Percentiles rank a stretch among this genome's conserved stretches.
These are phyloP conservation scores for Drosophila seguyi DNA, from an alignment of 1,140 invertebrate genomes.

Conservation along the genomic window DNA sequence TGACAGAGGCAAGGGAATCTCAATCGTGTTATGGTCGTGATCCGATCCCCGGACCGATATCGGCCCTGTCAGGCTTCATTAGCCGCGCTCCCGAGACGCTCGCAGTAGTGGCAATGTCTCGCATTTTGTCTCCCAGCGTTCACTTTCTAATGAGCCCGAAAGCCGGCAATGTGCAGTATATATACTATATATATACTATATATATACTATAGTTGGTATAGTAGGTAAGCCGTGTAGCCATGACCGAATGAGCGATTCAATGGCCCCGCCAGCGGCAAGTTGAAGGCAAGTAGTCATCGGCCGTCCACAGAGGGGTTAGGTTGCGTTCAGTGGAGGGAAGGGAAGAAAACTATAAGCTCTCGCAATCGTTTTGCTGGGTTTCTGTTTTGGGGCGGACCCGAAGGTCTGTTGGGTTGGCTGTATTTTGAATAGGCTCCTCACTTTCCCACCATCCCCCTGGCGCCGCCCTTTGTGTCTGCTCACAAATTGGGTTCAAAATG, in stretches of 20 bases:
- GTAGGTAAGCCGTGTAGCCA: conserved; percentile 58
- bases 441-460: conserved; percentile 14
- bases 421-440: conserved; percentile 21
- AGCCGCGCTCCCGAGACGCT: conserved; percentile 33
- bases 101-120: conserved; percentile 38
- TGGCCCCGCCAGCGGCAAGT: conserved; percentile 72
- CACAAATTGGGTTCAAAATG: conserved; percentile 78
- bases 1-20: conserved; percentile 56
- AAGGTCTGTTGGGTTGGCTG: conserved; percentile 59
- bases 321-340: not conserved
- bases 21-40: conserved; percentile 44
- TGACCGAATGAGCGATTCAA: conserved; percentile 74
- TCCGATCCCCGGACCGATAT: conserved; percentile 56
- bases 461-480: conserved; percentile 48
- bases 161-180: conserved; percentile 40
- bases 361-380: conserved; percentile 67
- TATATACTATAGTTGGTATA: conserved; percentile 13
- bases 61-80: conserved; percentile 51
- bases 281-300: conserved; percentile 61
- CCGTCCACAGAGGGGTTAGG: not conserved
- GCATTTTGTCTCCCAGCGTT: conserved; percentile 70
- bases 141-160: conserved; percentile 75
- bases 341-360: conserved; percentile 46
- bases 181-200: conserved; percentile 4
- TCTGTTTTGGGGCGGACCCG: conserved; percentile 63